These are phyloP conservation scores for Melinopterus prodromus DNA, from an alignment of 2,888 invertebrate species.

Conservation along the genomic window DNA sequence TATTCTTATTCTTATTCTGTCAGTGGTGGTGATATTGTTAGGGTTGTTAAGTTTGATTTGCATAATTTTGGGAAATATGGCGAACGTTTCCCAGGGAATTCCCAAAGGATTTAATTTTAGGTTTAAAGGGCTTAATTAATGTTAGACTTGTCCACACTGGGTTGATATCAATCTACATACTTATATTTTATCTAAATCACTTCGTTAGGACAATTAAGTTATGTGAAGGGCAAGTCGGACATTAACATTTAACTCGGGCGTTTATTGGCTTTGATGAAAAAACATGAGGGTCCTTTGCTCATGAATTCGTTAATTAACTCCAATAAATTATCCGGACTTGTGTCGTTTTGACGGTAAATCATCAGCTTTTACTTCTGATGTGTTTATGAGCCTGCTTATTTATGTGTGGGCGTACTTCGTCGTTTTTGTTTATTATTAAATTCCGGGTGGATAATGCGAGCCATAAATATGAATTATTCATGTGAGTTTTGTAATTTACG, in stretches of 20 bases:
- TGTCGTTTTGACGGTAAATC: neutral
- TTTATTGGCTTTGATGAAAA: constrained; percentile 4
- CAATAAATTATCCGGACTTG: neutral
- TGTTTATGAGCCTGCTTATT: neutral
- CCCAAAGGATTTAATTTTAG: too few relatives aligned
- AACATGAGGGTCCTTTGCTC: neutral
- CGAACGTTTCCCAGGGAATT: too few relatives aligned
- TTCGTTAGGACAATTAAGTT: neutral
- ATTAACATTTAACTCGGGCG: constrained; percentile 4
- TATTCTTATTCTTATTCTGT: too few relatives aligned
- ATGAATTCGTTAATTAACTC: neutral
- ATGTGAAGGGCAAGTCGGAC: neutral
- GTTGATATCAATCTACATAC: neutral
- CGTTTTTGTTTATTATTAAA: neutral
- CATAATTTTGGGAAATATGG: too few relatives aligned
- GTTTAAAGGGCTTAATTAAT: neutral
- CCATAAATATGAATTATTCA: neutral
- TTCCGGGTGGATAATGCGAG: neutral
- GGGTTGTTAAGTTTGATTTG: too few relatives aligned
- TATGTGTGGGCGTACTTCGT: neutral
- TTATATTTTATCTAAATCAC: neutral
- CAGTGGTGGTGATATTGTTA: too few relatives aligned
- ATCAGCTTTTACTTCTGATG: neutral
- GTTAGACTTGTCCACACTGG: neutral
- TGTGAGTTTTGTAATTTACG: neutral